Conservation (phyloP, 2,113 vertebrate species). For the Equus quagga region DNA sequence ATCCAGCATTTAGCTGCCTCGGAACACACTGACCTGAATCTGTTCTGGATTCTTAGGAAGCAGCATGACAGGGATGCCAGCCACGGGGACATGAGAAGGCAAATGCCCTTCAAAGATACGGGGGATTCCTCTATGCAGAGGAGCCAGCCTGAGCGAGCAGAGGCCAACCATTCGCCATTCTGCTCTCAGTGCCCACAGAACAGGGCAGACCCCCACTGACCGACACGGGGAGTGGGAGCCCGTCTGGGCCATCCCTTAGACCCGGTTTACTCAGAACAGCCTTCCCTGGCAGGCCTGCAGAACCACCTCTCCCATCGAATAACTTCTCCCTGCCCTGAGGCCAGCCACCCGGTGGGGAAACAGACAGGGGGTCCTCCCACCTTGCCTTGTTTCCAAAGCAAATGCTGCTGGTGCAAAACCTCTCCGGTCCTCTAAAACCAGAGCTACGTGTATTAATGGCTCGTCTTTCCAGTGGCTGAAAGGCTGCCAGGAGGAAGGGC, state of each 20-base stretch:
- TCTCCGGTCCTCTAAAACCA: not conserved
- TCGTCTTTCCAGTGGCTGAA: fast-evolving
- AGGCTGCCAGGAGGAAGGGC: no score
- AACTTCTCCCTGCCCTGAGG: not conserved
- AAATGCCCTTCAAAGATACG: not conserved
- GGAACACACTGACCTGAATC: fast-evolving
- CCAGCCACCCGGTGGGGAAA: fast-evolving
- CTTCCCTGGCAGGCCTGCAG: no score
- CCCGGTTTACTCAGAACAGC: no score
- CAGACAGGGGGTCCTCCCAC: no score
- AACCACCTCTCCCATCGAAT: not conserved
- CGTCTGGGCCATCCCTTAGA: fast-evolving
- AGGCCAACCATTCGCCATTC: fast-evolving
- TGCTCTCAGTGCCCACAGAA: fast-evolving
- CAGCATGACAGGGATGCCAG: not conserved
- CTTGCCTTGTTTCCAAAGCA: not conserved
- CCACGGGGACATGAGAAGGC: fast-evolving
- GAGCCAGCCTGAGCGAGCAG: not conserved
- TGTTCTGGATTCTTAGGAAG: not conserved
- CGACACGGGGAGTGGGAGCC: fast-evolving
- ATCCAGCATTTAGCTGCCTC: not conserved
- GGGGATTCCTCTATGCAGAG: not conserved
- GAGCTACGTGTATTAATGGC: fast-evolving
- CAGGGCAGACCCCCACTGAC: no score
- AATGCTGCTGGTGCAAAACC: not conserved